A percentile compares a stretch with the other conserved stretches of the same genome.
phyloP scores from a whole-genome alignment of 1,140 invertebrate genomes.

The Homarus americanus region DNA sequence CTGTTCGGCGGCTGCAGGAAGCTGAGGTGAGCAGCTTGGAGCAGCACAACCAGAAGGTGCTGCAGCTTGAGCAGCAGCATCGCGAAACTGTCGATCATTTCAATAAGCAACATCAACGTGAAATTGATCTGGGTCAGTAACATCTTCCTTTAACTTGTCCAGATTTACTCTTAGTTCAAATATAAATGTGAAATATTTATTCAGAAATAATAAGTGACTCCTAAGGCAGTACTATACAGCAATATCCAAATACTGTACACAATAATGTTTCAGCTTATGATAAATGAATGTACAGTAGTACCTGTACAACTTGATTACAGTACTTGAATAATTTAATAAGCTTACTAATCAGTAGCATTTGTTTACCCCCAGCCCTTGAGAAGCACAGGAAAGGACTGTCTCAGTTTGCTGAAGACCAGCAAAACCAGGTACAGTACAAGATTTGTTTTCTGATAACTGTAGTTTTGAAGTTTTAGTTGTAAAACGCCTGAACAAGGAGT shows the following conservation, averaged over 20 bases:
- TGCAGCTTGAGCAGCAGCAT: slow-evolving; percentile 44
- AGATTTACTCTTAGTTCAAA: too few species aligned
- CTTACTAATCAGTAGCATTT: too few species aligned
- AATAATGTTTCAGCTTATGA: too few species aligned
- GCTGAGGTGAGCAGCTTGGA: slow-evolving; percentile 79
- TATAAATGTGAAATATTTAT: too few species aligned
- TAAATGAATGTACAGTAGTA: background rate
- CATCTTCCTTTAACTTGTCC: too few species aligned
- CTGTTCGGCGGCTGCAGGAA: slow-evolving; percentile 80
- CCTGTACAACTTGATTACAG: background rate
- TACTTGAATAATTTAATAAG: too few species aligned
- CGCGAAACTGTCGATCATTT: background rate
- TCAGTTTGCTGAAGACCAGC: slow-evolving; percentile 59
- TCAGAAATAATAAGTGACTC: too few species aligned
- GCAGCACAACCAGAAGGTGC: slow-evolving; percentile 74
- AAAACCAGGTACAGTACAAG: slow-evolving; percentile 29
- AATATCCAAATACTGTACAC: too few species aligned
- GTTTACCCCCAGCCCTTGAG: slow-evolving; percentile 42
- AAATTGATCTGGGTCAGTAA: slow-evolving; percentile 48
- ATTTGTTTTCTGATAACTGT: background rate
- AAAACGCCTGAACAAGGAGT: too few species aligned
- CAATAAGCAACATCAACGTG: slow-evolving; percentile 34
- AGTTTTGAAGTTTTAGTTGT: too few species aligned
- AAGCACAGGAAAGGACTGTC: slow-evolving; percentile 57
- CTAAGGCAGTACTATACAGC: too few species aligned